Evolutionary conservation across 2,797 vertebrate species (phyloP).

Genomic region (Enteromius trimaculatus): DNA sequence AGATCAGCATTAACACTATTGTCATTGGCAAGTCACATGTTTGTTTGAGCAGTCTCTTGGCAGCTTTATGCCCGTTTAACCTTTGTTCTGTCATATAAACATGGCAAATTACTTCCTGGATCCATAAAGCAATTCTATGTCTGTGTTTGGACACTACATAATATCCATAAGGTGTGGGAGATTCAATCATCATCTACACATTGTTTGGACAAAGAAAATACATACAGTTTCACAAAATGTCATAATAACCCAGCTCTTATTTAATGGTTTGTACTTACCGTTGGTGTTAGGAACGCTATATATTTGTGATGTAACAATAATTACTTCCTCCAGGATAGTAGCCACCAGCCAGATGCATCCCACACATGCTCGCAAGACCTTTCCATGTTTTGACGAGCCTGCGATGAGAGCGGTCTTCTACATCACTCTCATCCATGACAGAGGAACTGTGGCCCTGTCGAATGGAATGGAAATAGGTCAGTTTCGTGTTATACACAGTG

Average conservation of each 20-base stretch:
- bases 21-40: slow-evolving; percentile 11
- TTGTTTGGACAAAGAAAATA: not conserved
- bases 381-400: slow-evolving; percentile 92
- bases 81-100: slow-evolving; percentile 31
- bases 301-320: not conserved
- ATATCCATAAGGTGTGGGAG: not conserved
- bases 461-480: slow-evolving; percentile 81
- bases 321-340: slow-evolving; percentile 75
- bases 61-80: not conserved
- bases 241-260: not conserved
- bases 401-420: slow-evolving; percentile 87
- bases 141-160: not conserved
- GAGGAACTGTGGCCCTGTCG: slow-evolving; percentile 74
- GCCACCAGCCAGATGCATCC: slow-evolving; percentile 93
- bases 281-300: not conserved
- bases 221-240: not conserved
- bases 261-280: not conserved
- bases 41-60: not conserved
- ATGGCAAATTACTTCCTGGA: not conserved
- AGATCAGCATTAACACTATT: not conserved
- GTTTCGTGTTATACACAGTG: slow-evolving; percentile 38
- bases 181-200: not conserved
- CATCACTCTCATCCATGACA: slow-evolving; percentile 79
- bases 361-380: slow-evolving; percentile 86
- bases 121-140: slow-evolving; percentile 5